These are phyloP conservation scores for Wiebesia pumilae DNA, from an alignment of 1,140 invertebrate species.

Conservation along the genomic window DNA sequence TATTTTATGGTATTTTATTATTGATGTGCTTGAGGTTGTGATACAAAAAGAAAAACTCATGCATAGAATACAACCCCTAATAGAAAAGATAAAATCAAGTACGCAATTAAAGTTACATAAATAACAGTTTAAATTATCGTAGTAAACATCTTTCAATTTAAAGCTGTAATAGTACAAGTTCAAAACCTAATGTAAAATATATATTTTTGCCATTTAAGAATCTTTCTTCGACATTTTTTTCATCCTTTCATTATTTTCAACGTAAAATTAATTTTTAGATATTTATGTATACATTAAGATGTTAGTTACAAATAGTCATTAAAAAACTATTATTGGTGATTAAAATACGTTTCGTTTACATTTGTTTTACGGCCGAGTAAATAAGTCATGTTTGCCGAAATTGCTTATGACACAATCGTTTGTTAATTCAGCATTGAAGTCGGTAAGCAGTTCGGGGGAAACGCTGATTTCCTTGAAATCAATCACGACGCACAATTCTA, in stretches of 20 bases:
- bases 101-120: neutral
- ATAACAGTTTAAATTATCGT: neutral
- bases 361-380: neutral
- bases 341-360: neutral
- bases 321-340: constrained; percentile 1
- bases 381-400: neutral
- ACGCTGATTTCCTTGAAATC: neutral
- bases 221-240: neutral
- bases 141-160: neutral
- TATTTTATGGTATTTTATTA: no score
- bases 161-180: neutral
- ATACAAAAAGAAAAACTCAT: neutral
- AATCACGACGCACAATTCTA: neutral
- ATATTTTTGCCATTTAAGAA: neutral
- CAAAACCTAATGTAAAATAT: neutral
- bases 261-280: neutral
- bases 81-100: neutral
- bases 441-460: neutral
- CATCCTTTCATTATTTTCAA: neutral
- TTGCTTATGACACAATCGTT: neutral
- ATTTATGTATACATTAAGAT: neutral
- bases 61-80: neutral
- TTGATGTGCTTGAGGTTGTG: neutral
- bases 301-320: neutral
- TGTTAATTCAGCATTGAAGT: neutral